Evolutionary conservation across 2,797 vertebrate species (phyloP).

Genomic region (Enteromius mattozi): DNA sequence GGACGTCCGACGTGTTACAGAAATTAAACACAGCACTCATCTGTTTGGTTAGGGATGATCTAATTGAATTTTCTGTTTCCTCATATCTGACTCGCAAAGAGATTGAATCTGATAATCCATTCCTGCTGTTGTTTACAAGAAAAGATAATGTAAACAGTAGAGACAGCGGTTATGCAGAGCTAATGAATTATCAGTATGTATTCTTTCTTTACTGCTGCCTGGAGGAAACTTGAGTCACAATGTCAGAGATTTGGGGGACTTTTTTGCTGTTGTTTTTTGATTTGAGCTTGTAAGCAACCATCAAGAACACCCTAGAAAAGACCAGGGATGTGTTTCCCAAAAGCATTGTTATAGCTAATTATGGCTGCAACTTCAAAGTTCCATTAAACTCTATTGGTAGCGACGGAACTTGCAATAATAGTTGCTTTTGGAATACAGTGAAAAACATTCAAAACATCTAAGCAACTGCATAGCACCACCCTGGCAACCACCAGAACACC

Average conservation of each 20-base stretch:
- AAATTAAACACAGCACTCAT: slow-evolving; percentile 36
- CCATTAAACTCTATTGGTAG: background rate
- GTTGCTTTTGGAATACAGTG: background rate
- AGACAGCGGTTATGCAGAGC: background rate
- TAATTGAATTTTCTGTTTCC: slow-evolving; percentile 40
- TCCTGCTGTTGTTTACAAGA: slow-evolving; percentile 40
- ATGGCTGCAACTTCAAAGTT: background rate
- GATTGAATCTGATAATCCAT: slow-evolving; percentile 36
- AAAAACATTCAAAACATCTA: background rate
- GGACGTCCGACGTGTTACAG: slow-evolving; percentile 2
- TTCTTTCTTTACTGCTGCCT: background rate
- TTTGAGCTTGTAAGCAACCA: background rate
- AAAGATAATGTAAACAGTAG: slow-evolving; percentile 6
- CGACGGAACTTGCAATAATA: background rate
- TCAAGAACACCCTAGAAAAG: background rate
- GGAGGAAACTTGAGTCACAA: background rate
- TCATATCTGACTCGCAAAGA: slow-evolving; percentile 26
- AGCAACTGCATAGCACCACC: background rate
- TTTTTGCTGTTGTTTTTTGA: background rate
- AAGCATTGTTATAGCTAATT: too few relatives aligned
- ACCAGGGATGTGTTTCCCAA: too few relatives aligned
- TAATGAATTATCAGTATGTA: background rate
- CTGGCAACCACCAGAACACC: background rate
- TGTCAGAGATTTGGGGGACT: background rate
- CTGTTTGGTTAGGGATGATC: slow-evolving; percentile 44